phyloP scores from a whole-genome alignment of 2,797 vertebrate species.

The Alca torda region DNA sequence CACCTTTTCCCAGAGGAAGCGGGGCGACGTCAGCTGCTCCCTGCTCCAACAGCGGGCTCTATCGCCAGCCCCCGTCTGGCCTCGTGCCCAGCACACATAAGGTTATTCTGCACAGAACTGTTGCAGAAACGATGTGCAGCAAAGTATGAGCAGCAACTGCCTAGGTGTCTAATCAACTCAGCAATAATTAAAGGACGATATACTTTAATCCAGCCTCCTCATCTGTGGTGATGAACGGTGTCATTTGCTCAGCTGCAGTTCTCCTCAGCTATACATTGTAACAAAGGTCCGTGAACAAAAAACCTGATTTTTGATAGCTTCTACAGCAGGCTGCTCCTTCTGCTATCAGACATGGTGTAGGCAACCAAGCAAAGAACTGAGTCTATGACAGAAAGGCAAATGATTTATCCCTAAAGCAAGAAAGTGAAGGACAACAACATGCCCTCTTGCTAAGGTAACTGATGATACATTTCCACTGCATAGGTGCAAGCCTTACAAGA shows the following conservation, averaged over 20 bases:
- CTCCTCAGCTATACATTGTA: not conserved
- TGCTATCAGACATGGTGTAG: not conserved
- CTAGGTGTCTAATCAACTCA: not conserved
- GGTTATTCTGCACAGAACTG: not conserved
- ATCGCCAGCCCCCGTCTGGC: fast-evolving
- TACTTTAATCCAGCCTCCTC: not conserved
- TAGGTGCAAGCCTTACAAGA: not conserved
- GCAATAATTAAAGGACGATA: not conserved
- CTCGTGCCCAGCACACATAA: fast-evolving
- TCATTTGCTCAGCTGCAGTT: not conserved
- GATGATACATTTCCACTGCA: not conserved
- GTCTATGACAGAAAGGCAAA: not conserved
- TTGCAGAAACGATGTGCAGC: fast-evolving
- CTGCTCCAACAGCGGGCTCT: not conserved
- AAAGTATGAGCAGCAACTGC: not conserved
- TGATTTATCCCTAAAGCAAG: not conserved
- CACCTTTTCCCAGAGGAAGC: not conserved
- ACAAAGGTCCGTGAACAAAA: not conserved
- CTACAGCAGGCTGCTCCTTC: not conserved
- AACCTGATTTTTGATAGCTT: not conserved
- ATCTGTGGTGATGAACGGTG: fast-evolving
- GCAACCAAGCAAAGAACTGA: not conserved
- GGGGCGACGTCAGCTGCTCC: not conserved
- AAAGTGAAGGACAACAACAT: not conserved
- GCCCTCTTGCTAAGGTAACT: not conserved